Base-by-base conservation (phyloP, 2,888 invertebrate species). In the Drosophila bunnanda region DNA sequence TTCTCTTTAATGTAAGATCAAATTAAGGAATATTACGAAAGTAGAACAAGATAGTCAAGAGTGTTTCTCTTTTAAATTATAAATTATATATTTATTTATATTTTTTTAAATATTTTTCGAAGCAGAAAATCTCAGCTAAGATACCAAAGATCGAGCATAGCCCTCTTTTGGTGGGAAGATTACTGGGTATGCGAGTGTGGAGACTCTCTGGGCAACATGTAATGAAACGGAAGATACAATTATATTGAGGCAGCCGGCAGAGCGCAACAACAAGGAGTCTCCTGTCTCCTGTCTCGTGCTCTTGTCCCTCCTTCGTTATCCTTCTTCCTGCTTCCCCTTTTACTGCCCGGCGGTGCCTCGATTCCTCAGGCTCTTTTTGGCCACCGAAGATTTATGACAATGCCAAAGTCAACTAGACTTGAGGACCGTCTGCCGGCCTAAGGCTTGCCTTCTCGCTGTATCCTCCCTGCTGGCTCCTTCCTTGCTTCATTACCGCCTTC, bases 211-310 rank as follows among this genome's bases (percentile, higher is more conserved):
- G 78, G 80, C 66, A 80, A 82, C 83, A 76, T 88, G 79, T 83
- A 89, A 89, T 89, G 80, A 85, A 89, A 89, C 88, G 83, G 87
- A 88, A 89, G 89, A 87, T 89, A 87, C 80, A 89, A 89, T 89
- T 87, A 70, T 67, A 62, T 55, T 39, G 56, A 54, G 59, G 57
- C 57, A 46, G 38, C 41, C 61, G 28, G 38, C 13, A 9, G 17
- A 30, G 50, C 5, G 22, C 53, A 41, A 46, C 69, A 70, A 55
- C 68, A 28, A 66, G 66, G 67, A 70, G 71, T n/a, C n/a, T n/a
- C n/a, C n/a, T n/a, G n/a, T n/a, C n/a, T n/a, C 22, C 70, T 48
- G 69, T 41, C 67, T 68, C 69, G 56, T 68, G 68, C 68, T 64
- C 36, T 22, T 43, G 22, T n/a, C 46, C 25, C 44, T 38, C 58